Evolutionary conservation across 2,888 invertebrate species (phyloP).

Genomic region (Brachyptera risi): DNA sequence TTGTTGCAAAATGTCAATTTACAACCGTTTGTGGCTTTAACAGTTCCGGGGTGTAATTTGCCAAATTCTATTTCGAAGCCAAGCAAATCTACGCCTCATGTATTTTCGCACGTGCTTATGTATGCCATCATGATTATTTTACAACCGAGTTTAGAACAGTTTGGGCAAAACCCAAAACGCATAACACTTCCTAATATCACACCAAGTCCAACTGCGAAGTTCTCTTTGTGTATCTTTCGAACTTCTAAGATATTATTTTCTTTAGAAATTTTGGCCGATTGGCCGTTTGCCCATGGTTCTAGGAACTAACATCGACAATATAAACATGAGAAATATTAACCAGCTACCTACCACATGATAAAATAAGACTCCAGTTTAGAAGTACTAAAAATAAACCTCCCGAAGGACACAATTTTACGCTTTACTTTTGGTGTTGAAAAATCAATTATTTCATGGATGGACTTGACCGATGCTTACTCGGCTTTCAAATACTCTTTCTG

Average conservation of each 20-base stretch:
- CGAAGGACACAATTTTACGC: too few species aligned
- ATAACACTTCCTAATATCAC: not conserved
- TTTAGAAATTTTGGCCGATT: not conserved
- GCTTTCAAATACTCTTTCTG: too few species aligned
- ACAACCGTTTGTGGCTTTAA: not conserved
- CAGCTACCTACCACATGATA: too few species aligned
- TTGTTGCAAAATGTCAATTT: not conserved
- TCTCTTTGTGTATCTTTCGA: not conserved
- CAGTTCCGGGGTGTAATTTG: not conserved
- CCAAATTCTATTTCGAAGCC: constrained; percentile 5
- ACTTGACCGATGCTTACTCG: too few species aligned
- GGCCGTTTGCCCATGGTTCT: not conserved
- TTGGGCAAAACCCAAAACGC: not conserved
- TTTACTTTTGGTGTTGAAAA: too few species aligned
- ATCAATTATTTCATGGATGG: too few species aligned
- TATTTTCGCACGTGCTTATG: too few species aligned
- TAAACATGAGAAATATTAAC: too few species aligned
- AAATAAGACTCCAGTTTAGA: too few species aligned
- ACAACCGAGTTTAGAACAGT: not conserved
- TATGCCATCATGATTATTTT: too few species aligned
- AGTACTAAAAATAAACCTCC: too few species aligned
- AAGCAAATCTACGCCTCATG: too few species aligned
- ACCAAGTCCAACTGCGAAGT: not conserved
- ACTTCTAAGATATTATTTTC: not conserved
- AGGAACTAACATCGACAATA: not conserved